phyloP scores from a whole-genome alignment of 2,797 vertebrate species.

The Ataeniobius toweri region DNA sequence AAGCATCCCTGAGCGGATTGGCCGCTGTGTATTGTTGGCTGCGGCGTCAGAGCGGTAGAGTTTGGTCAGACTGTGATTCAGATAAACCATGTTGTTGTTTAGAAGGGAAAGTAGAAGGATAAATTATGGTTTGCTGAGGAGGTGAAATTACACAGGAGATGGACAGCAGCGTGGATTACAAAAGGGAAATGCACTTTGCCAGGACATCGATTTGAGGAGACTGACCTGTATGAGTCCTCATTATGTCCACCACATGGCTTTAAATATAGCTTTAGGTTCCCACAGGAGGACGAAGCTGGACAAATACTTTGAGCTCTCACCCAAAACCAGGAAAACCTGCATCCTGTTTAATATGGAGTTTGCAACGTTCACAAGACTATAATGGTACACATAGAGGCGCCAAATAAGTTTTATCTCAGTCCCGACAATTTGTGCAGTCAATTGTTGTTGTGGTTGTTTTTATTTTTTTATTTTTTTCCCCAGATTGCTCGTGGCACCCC shows the following conservation, averaged over 20 bases:
- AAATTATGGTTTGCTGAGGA: slow-evolving; percentile 61
- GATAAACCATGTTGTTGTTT: slow-evolving; percentile 64
- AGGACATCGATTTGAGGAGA: slow-evolving; percentile 61
- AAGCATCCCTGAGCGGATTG: slow-evolving; percentile 15
- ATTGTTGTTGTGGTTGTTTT: slow-evolving; percentile 67
- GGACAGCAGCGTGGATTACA: slow-evolving; percentile 48
- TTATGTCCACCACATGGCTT: slow-evolving; percentile 64
- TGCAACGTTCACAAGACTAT: slow-evolving; percentile 54
- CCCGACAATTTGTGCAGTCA: slow-evolving; percentile 73
- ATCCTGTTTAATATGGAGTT: slow-evolving; percentile 62
- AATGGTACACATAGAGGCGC: slow-evolving; percentile 59
- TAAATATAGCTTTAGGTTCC: slow-evolving; percentile 60
- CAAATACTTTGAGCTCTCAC: slow-evolving; percentile 30
- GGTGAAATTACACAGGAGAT: slow-evolving; percentile 70
- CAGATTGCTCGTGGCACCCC: slow-evolving; percentile 71
- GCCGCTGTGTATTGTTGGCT: slow-evolving; percentile 41
- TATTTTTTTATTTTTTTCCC: slow-evolving; percentile 23
- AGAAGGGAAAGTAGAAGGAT: slow-evolving; percentile 53
- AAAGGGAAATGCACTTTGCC: slow-evolving; percentile 58
- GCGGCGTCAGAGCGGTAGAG: slow-evolving; percentile 40
- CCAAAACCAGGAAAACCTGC: slow-evolving; percentile 64
- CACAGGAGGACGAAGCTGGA: slow-evolving; percentile 50
- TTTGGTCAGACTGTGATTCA: slow-evolving; percentile 71
- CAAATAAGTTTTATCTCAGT: slow-evolving; percentile 68
- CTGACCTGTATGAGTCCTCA: slow-evolving; percentile 66